Evolutionary conservation across 2,888 invertebrate genomes (phyloP).

Genomic region (Morinoia aosen): DNA sequence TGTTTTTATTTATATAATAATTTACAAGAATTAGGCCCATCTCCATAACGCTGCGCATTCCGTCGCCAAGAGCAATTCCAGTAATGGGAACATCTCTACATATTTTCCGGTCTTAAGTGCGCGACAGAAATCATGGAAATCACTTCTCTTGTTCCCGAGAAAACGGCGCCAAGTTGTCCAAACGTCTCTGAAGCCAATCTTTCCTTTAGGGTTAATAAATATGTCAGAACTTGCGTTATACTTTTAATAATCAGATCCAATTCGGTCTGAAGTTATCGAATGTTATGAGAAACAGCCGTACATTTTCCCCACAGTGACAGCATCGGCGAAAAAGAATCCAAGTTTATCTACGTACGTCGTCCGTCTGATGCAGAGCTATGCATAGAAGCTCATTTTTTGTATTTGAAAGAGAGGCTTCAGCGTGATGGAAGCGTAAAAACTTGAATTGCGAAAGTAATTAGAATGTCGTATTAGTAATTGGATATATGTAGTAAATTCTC

Average conservation of each 20-base stretch:
- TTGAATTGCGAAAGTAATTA: background rate
- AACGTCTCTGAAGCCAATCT: slow-evolving; percentile 42
- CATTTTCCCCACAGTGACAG: slow-evolving; percentile 20
- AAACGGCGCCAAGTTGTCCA: slow-evolving; percentile 41
- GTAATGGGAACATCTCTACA: slow-evolving; percentile 40
- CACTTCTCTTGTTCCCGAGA: slow-evolving; percentile 39
- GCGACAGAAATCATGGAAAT: slow-evolving; percentile 46
- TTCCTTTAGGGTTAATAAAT: slow-evolving; percentile 29
- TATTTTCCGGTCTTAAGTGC: slow-evolving; percentile 15
- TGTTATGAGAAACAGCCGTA: slow-evolving; percentile 38
- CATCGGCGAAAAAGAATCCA: background rate
- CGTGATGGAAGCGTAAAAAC: background rate
- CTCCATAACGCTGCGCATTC: slow-evolving; percentile 34
- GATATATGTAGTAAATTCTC: background rate
- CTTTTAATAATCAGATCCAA: slow-evolving; percentile 50
- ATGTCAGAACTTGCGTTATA: slow-evolving; percentile 50
- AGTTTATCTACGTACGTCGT: background rate
- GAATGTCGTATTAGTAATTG: background rate
- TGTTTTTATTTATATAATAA: slow-evolving; percentile 43
- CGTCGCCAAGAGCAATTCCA: slow-evolving; percentile 31
- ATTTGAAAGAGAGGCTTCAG: background rate
- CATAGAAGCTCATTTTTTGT: background rate
- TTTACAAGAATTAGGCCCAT: slow-evolving; percentile 3
- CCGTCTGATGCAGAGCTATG: background rate
- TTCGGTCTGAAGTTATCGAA: slow-evolving; percentile 42